Conservation (phyloP, 2,888 invertebrate genomes). For the Sialis lutaria region DNA sequence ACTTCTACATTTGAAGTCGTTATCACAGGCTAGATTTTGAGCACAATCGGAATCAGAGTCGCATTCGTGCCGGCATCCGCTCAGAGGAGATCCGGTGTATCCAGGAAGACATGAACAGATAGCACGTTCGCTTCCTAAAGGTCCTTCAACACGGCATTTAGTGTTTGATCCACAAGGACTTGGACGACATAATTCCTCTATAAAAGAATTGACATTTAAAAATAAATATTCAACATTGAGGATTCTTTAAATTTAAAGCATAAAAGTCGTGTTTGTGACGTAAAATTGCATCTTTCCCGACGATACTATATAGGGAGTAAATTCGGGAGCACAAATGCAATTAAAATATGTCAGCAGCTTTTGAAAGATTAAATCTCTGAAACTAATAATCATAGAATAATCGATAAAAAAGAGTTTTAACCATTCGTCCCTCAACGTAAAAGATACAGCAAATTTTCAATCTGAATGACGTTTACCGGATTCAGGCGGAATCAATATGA, state of each 20-base stretch:
- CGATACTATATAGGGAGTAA: too few species aligned
- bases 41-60: slow-evolving; percentile 61
- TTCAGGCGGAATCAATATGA: too few species aligned
- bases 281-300: too few species aligned
- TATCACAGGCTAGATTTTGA: slow-evolving; percentile 47
- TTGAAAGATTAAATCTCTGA: background rate
- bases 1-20: slow-evolving; percentile 52
- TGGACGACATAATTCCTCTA: slow-evolving; percentile 70
- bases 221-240: background rate
- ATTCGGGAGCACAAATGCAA: background rate
- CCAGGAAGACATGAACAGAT: slow-evolving; percentile 65
- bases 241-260: too few species aligned
- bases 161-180: slow-evolving; percentile 70
- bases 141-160: slow-evolving; percentile 47
- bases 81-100: slow-evolving; percentile 56
- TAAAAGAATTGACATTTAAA: slow-evolving; percentile 10
- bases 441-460: too few species aligned
- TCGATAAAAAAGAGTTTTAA: too few species aligned
- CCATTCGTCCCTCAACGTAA: too few species aligned
- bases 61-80: slow-evolving; percentile 70
- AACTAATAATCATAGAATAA: too few species aligned
- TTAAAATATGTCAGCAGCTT: background rate
- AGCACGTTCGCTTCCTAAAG: slow-evolving; percentile 43
- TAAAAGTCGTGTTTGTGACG: background rate
- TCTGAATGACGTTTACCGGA: too few species aligned